Base-by-base conservation (phyloP, 2,888 invertebrate species). In the Cosmia trapezina region DNA sequence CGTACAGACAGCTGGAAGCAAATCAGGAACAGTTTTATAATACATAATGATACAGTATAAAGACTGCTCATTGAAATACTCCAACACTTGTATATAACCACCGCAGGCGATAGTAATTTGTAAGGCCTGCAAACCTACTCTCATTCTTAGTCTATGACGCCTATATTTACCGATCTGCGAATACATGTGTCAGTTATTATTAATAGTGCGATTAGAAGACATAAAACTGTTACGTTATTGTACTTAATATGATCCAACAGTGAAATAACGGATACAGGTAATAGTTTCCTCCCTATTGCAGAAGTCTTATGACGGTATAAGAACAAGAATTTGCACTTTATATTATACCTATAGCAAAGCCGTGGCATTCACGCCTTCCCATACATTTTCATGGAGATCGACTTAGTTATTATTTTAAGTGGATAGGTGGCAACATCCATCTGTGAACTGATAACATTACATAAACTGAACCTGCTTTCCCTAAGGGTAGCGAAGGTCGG, bases 61-160 rank as follows among this genome's bases (percentile, higher is more conserved):
- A 81, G 80, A 75, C 68, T 81, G 78, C 73, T 81, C 70, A 81
- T 81, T 81, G 81, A 81, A 81, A 73, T 73, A 70, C 81, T 80
- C 62, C 59, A 53, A 80, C 85, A 77, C 64, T 45, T 65, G 3
- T 28, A 28, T 28, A 60, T 49, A 67, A 54, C 64, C 70, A 54
- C 88, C 83, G 78, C 19, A 54, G 84, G 89, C 85, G 45, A 81
- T 74, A 79, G 86, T 86, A 84, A 85, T 83, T 88, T 75, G 71
- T 83, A 78, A 78, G 72, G 79, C 83, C 87, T 87, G 80, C 62
- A 80, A 73, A 81, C 81, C 73, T 78, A 72, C 53, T 76, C 79
- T 80, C 63, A 71, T 61, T 65, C 64, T 60, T 67, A 56, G 37
- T 62, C 28, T 62, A 70, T 65, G 70, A 62, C 78, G 73, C 70